Base-by-base conservation (phyloP, 2,888 invertebrate species). In the Lepeophtheirus nordmannii region DNA sequence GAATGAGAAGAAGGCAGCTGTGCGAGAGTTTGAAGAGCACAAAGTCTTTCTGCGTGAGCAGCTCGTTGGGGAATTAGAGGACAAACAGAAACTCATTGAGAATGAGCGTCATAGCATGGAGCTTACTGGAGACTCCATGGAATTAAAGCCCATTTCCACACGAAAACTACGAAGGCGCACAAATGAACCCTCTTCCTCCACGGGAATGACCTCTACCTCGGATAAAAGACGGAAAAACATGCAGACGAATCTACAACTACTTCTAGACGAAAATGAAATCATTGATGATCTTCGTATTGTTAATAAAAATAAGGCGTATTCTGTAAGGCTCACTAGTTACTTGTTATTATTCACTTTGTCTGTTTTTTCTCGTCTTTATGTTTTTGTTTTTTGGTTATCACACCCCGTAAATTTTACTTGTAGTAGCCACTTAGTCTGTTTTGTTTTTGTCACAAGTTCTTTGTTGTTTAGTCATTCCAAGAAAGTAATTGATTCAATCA, bases 111-210 rank as follows among this genome's bases (percentile, higher is more conserved):
- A 84, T 69, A 86, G 85, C 62, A 85, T 94, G 81, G 96, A 96
- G 74, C 77, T 96, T 0, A 90, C 89, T 65, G 90, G 87, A 69
- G 90, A 88, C 75, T 86, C 86, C 3, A 85, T 83, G 80, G 88
- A 88, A 80, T 86, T 88, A 72, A 94, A 94, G 74, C 91, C 94
- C 12, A 88, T 89, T n/a, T 87, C 92, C 79, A 96, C 94, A 39
- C 81, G 96, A 37, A 96, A 94, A 76, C 78, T 96, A 37, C 80
- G 96, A 7, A 80, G 94, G 68, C 81, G 96, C 30, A 93, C 93
- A 0, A 94, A 96, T 75, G 94, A 94, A 75, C 94, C 94, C 0
- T 81, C 89, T 57, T 93, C 92, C 7, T 83, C 86, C 68, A 88
- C 89, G 37, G 38, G 23, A 30, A 2, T 23, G 12, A 5, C 1